Evolutionary conservation across 2,797 vertebrate genomes (phyloP), one percentile per base, ranked within the genome.

Genomic region (Melanotaenia boesemani): DNA sequence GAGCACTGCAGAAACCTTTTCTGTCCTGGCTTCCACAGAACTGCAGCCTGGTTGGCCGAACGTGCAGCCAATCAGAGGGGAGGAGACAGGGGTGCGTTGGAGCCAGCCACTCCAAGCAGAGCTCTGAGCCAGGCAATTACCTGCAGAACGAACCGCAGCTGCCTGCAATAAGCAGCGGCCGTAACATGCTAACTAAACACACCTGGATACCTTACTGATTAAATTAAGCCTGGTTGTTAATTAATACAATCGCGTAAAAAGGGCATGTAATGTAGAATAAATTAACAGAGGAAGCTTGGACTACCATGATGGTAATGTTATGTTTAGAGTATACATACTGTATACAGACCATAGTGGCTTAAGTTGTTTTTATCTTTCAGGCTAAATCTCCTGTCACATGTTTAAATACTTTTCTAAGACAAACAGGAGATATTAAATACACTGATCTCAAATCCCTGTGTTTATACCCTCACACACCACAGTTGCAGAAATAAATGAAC

Each of bases 401-500:
- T 4, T 54, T 54, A 26, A 54, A 22, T 34, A 44, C 36, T 52
- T 66, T 44, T 61, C 26, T 67, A 48, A 37, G 61, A 71, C 60
- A 73, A 75, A 63, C 52, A 61, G 36, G 37, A 28, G 30, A 79
- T 70, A 64, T 67, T 20, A 63, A 60, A 70, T 65, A 76, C 9
- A 26, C 18, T 54, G 28, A 61, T 55, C 13, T 74, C 3, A 65
- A 77, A 82, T 72, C 57, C 28, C 6, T 1, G 3, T 60, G 24
- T 70, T 81, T 73, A 59, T 77, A 28, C 62, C 13, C 6, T 30
- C 63, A 67, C 56, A 30, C 8, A 6, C 6, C 41, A 6, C 34
- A n/a, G 12, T 56, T 39, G 22, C 36, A 60, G 26, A 72, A 32
- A 24, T 63, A 48, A 39, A 60, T 6, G 16, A 59, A 59, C 60